These are phyloP conservation scores for Pluvialis apricaria DNA, from an alignment of 2,113 vertebrate species.

Conservation along the genomic window DNA sequence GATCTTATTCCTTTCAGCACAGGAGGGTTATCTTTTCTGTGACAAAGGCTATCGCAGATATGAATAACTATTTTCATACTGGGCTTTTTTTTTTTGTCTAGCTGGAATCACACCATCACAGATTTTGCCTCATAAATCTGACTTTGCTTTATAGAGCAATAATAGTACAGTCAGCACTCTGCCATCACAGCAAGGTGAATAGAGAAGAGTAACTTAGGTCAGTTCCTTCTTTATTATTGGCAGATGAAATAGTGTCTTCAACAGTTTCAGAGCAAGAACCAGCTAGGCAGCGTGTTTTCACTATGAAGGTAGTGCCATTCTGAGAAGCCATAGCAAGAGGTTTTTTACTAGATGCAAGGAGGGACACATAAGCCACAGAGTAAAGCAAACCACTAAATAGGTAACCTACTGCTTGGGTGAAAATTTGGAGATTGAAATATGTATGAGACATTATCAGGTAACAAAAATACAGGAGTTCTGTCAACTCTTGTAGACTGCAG, in stretches of 20 bases:
- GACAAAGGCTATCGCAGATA: conserved; percentile 51
- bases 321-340: background rate
- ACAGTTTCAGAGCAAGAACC: conserved; percentile 52
- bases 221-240: conserved; percentile 58
- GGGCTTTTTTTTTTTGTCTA: conserved; percentile 39
- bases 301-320: background rate
- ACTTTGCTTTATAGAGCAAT: conserved; percentile 44
- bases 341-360: background rate
- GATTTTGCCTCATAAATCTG: conserved; percentile 55
- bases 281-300: conserved; percentile 39
- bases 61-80: conserved; percentile 67
- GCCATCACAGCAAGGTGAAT: conserved; percentile 56
- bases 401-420: background rate
- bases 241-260: conserved; percentile 57
- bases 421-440: background rate
- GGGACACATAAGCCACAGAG: background rate
- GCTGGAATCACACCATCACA: conserved; percentile 54
- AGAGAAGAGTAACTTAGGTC: conserved; percentile 54
- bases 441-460: background rate
- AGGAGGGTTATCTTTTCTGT: conserved; percentile 59
- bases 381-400: background rate
- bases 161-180: conserved; percentile 45
- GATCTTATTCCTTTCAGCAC: conserved; percentile 60
- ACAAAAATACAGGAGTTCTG: background rate
- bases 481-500: background rate